Evolutionary conservation across 2,888 invertebrate genomes (phyloP), one percentile per base, ranked within the genome.

Genomic region (Panzeria rudis): DNA sequence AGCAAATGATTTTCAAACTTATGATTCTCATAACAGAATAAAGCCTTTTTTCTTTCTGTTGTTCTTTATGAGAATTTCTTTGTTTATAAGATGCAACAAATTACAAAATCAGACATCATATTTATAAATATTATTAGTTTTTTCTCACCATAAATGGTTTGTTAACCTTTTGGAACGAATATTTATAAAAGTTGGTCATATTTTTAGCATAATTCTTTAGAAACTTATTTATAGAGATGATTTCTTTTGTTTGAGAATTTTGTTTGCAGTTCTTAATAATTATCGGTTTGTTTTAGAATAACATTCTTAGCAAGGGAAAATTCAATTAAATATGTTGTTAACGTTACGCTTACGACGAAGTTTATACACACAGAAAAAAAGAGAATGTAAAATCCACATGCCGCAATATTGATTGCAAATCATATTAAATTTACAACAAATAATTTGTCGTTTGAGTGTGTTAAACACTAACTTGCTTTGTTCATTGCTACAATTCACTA

Each of bases 101-200:
- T 32, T 20, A 56, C 17, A 32, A 76, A 54, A 61, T 20, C 50
- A 69, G 61, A 59, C 68, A 50, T n/a, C 9, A 15, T 1, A 8
- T 54, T 56, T 47, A 66, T 68, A 66, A 76, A 68, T 56, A 66
- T 23, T 41, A 23, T 23, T 44, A 25, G 8, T 52, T 38, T 15
- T 29, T 78, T 78, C 77, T 29, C 77, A 69, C 29, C 17, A 9
- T 69, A 47, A 69, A 17, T 15, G 20, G 77, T 59, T 61, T 61
- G 35, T 50, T 78, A 20, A 78, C 50, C 59, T 78, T 41, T 47
- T 52, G 3, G 2, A 17, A 25, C 7, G 29, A 17, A 20, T 41
- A 15, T 62, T n/a, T 11, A 9, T 11, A 17, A 41, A 25, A 13
- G 11, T 44, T 71, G n/a, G 44, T 56, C 32, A 32, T 59, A 35